Base-by-base conservation (phyloP, 2,888 invertebrate genomes). In the Athripsodes cinereus region DNA sequence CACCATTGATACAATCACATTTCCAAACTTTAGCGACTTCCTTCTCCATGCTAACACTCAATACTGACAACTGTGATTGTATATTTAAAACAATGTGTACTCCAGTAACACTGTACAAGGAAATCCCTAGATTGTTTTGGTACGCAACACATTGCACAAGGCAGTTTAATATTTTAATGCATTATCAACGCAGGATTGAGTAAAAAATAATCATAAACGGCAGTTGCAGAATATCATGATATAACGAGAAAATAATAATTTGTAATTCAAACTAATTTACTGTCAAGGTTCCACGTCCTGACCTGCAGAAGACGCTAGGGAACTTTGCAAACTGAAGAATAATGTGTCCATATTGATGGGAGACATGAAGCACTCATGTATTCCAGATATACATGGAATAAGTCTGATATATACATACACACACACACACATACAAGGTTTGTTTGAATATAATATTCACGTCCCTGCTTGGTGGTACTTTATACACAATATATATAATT, bases 401-500 rank as follows among this genome's bases (percentile, higher is more conserved):
- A 31, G 26, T 26, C 21, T 22, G 20, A 22, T 6, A 26, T 26
- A 26, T 10, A 26, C 10, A 52, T 50, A 50, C 52, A 57, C 26
- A 57, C 44, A 57, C 49, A 57, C 19, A 52, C 35, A 51, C 40
- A 55, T 52, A 31, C 44, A 51, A 26, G 26, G 26, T 26, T 6
- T 26, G 10, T 26, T 26, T 6, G 3, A 26, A 6, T 26, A 26
- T 54, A 48, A 54, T 48, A 31, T 19, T 48, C 48, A 26, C 8
- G 5, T 48, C 48, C 48, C 48, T 48, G 48, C n/a, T 55, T 50
- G 34, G 34, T 53, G 26, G 16, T 35, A 44, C 3, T 49, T 58
- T 59, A 53, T 55, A 59, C 59, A 62, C 54, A 59, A 49, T 57
- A 48, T 55, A 55, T 53, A 52, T 53, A 59, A n/a, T n/a, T 59